Percentiles rank a stretch among this genome's conserved stretches.
Evolutionary conservation across 23 tunicate genomes (phyloP).

Genomic region (Oikopleura dioica): DNA sequence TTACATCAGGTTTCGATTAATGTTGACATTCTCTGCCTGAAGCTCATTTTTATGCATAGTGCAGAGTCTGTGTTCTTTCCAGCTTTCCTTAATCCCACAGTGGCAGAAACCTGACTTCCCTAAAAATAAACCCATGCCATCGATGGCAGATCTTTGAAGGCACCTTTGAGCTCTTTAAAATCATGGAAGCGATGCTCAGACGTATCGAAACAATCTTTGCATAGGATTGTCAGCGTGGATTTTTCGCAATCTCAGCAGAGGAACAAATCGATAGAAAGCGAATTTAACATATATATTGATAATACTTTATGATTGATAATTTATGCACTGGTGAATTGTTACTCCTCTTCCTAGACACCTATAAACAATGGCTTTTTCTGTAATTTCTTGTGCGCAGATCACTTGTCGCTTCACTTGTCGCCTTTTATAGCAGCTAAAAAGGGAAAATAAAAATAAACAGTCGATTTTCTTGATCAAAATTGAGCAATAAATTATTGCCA

Average conservation of each 20-base stretch:
- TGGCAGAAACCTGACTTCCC: not conserved
- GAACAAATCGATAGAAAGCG: too few species aligned
- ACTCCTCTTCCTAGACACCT: too few species aligned
- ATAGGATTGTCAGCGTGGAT: not conserved
- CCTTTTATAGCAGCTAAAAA: constrained; percentile 1
- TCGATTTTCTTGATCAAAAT: too few species aligned
- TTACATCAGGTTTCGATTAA: too few species aligned
- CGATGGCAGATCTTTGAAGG: not conserved
- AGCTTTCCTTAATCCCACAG: constrained; percentile 7
- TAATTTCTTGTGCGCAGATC: too few species aligned
- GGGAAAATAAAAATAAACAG: not conserved
- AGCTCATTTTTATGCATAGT: constrained; percentile 3
- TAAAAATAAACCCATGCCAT: not conserved
- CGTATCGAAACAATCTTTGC: not conserved
- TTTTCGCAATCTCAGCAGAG: too few species aligned
- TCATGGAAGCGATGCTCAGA: not conserved
- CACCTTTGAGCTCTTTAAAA: not conserved
- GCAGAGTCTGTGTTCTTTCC: constrained; percentile 5
- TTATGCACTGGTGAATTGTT: too few species aligned
- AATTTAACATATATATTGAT: too few species aligned
- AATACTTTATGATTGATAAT: too few species aligned
- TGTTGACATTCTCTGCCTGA: too few species aligned
- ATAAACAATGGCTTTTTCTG: too few species aligned
- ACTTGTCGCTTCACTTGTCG: constrained; percentile 1
- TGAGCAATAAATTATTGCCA: too few species aligned